A percentile compares a stretch with the other conserved stretches of the same genome.
Evolutionary conservation across 2,797 vertebrate species (phyloP).

Genomic region (Cephalopachus bancanus): DNA sequence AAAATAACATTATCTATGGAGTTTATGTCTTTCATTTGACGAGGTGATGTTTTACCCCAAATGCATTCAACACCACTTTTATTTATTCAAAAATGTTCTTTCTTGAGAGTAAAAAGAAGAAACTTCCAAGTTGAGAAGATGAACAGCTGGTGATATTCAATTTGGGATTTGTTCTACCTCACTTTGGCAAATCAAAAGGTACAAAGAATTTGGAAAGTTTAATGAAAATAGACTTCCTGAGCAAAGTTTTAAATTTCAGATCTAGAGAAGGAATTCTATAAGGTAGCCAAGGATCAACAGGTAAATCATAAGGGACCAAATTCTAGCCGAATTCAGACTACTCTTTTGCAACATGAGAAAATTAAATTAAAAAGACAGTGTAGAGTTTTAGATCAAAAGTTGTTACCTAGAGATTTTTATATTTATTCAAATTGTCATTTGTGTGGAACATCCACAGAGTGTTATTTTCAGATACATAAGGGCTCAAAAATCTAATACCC

Average conservation of each 20-base stretch:
- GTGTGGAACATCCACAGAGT: neutral
- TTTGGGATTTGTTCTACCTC: neutral
- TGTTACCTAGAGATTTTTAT: neutral
- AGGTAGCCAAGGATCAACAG: neutral
- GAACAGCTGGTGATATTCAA: neutral
- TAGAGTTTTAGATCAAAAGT: neutral
- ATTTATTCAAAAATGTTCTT: slow-evolving; percentile 57
- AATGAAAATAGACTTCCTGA: slow-evolving; percentile 38
- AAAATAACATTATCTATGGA: neutral
- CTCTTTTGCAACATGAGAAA: neutral
- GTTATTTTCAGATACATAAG: neutral
- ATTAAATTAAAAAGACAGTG: neutral
- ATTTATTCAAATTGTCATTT: neutral
- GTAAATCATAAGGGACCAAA: neutral
- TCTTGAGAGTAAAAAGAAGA: slow-evolving; percentile 44
- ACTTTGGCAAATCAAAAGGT: slow-evolving; percentile 43
- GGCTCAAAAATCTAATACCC: neutral
- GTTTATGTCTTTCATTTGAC: neutral
- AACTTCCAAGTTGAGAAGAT: slow-evolving; percentile 23
- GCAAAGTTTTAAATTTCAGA: slow-evolving; percentile 8
- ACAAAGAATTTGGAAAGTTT: slow-evolving; percentile 39
- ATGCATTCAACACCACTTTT: neutral
- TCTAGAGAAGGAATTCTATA: neutral
- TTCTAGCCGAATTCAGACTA: neutral
- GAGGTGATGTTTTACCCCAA: neutral